phyloP scores from a whole-genome alignment of 2,113 vertebrate genomes.

The Oreotragus oreotragus region DNA sequence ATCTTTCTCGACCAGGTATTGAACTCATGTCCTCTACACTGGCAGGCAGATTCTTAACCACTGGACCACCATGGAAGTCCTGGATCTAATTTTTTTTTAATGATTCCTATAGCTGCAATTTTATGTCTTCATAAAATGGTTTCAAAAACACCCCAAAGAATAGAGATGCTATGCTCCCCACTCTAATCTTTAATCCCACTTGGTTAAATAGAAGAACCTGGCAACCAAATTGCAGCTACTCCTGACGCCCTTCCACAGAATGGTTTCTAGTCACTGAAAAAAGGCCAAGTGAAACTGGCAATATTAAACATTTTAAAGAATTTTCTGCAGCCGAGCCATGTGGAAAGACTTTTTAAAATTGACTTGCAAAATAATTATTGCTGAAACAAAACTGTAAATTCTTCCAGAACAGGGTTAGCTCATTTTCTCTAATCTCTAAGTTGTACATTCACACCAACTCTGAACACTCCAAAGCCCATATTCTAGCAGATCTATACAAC shows the following conservation, averaged over 20 bases:
- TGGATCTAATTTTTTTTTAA: background rate
- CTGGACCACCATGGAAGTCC: background rate
- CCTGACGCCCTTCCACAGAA: background rate
- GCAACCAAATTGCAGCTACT: background rate
- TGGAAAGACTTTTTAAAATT: background rate
- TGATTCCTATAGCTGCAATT: background rate
- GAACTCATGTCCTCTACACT: background rate
- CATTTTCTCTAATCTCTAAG: background rate
- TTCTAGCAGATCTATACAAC: background rate
- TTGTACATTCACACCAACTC: background rate
- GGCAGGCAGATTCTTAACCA: background rate
- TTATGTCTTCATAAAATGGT: background rate
- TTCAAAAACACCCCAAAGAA: background rate
- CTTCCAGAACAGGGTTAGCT: background rate
- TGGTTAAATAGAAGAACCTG: background rate
- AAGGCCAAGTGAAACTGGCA: background rate
- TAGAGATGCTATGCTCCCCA: background rate
- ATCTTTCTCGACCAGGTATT: background rate
- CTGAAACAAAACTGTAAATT: background rate
- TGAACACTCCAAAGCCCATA: background rate
- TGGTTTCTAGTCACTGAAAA: background rate
- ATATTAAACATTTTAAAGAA: background rate
- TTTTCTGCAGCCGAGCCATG: background rate
- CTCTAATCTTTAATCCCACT: background rate
- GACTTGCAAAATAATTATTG: background rate